phyloP scores from a whole-genome alignment of 2,113 vertebrate species.

The Calidris pugnax region DNA sequence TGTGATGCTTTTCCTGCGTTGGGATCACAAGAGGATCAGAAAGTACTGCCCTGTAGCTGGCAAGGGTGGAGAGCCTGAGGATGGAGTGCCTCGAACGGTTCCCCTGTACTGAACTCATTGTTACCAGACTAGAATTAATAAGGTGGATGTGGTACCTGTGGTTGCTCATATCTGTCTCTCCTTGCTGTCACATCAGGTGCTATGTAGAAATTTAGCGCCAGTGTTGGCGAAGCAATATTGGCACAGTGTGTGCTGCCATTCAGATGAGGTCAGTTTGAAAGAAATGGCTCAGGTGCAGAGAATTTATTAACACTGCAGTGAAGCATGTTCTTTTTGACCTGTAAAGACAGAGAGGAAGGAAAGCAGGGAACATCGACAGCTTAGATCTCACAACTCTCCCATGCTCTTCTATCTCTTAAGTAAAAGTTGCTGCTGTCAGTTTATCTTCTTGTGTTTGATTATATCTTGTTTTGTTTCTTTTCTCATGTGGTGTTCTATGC shows the following conservation, averaged over 20 bases:
- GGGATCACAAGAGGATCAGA: neutral
- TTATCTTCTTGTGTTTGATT: neutral
- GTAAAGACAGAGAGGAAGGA: neutral
- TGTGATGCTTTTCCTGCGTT: neutral
- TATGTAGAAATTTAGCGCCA: accelerated
- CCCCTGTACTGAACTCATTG: neutral
- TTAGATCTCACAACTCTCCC: neutral
- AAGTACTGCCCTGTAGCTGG: neutral
- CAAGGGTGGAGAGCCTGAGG: neutral
- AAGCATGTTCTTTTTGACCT: neutral
- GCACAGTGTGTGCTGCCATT: neutral
- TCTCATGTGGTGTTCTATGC: neutral
- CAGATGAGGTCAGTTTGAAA: neutral
- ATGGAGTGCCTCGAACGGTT: accelerated
- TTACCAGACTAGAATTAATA: neutral
- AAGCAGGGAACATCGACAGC: neutral
- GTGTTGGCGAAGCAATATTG: neutral
- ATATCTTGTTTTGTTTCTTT: neutral
- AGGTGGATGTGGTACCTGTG: neutral
- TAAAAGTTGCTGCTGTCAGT: neutral
- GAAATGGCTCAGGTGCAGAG: neutral
- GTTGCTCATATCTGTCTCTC: neutral
- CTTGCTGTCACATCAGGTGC: neutral
- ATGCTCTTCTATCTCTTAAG: accelerated
- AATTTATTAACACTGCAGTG: accelerated